Evolutionary conservation across 2,888 invertebrate species (phyloP).

Genomic region (Campoletis raptor): DNA sequence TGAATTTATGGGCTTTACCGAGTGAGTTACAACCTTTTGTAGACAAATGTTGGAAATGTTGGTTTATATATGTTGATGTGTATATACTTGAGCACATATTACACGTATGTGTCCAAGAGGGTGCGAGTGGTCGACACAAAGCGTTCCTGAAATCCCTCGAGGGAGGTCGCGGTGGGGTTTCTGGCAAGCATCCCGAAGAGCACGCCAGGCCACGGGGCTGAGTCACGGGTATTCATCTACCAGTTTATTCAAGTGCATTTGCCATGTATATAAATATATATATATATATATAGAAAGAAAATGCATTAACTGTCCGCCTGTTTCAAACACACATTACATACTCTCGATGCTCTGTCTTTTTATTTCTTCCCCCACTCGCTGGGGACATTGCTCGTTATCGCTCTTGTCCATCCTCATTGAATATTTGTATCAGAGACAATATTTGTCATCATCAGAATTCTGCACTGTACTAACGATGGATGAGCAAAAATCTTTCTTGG

Average conservation of each 20-base stretch:
- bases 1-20: background rate
- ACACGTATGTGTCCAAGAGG: slow-evolving; percentile 42
- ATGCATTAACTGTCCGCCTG: slow-evolving; percentile 33
- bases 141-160: slow-evolving; percentile 62
- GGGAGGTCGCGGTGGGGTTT: slow-evolving; percentile 53
- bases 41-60: background rate
- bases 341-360: slow-evolving; percentile 22
- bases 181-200: slow-evolving; percentile 63
- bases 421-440: slow-evolving; percentile 69
- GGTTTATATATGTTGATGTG: slow-evolving; percentile 24
- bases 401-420: slow-evolving; percentile 60
- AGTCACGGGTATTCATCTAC: slow-evolving; percentile 58
- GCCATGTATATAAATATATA: too few relatives aligned
- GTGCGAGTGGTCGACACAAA: slow-evolving; percentile 67
- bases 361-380: background rate
- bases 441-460: slow-evolving; percentile 4
- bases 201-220: slow-evolving; percentile 46
- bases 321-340: slow-evolving; percentile 19
- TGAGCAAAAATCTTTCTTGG: slow-evolving; percentile 26
- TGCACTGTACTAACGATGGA: background rate
- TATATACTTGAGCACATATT: slow-evolving; percentile 32
- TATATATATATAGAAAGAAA: slow-evolving; percentile 24
- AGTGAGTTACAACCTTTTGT: slow-evolving; percentile 26
- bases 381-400: slow-evolving; percentile 28
- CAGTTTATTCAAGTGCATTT: slow-evolving; percentile 60